Percentiles rank a stretch among this genome's conserved stretches.
These are phyloP conservation scores for Erinaceus europaeus DNA, from an alignment of 2,113 vertebrate species.

Conservation along the genomic window DNA sequence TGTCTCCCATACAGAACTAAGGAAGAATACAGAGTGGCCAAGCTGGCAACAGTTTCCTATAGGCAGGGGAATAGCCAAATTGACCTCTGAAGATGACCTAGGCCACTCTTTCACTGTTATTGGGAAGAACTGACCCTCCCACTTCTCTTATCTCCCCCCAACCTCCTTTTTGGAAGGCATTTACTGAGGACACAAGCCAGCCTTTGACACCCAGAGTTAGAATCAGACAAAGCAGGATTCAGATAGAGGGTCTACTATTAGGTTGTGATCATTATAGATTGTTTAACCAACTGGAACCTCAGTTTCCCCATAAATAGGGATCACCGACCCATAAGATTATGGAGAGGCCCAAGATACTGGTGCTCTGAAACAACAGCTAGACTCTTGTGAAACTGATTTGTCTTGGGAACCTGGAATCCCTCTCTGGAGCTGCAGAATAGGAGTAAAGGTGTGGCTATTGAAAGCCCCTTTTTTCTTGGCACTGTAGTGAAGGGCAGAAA, in stretches of 20 bases:
- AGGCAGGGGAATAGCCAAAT: background rate
- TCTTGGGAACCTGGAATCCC: background rate
- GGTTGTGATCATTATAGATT: background rate
- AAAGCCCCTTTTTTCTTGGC: background rate
- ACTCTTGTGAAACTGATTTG: background rate
- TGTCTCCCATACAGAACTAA: background rate
- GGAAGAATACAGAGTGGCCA: background rate
- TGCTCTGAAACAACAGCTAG: background rate
- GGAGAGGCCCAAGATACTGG: accelerated
- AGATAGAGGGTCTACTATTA: background rate
- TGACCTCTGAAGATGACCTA: background rate
- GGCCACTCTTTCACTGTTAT: background rate
- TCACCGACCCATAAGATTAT: background rate
- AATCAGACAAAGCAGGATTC: background rate
- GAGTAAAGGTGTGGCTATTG: background rate
- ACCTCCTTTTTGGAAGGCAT: background rate
- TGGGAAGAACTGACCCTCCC: background rate
- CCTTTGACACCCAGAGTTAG: background rate
- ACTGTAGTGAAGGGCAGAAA: background rate
- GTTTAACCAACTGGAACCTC: background rate
- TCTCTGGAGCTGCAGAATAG: background rate
- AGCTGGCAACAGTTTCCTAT: background rate
- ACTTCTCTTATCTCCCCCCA: background rate
- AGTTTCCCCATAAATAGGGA: background rate
- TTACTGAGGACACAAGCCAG: background rate